Evolutionary conservation across 2,113 vertebrate species (phyloP).

Genomic region (Pandion haliaetus): DNA sequence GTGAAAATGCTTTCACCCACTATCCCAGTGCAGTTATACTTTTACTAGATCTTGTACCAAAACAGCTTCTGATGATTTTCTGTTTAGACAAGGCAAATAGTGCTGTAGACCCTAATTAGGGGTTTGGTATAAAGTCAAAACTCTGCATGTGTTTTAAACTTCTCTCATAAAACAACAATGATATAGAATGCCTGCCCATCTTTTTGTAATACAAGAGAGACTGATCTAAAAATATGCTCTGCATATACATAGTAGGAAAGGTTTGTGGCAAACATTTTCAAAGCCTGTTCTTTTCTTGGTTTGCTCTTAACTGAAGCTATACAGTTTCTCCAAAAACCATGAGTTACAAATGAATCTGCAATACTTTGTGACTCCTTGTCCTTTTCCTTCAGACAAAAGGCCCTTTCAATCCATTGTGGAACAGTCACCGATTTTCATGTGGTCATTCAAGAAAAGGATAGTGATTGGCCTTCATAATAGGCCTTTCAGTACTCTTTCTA

Average conservation of each 20-base stretch:
- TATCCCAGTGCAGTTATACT: background rate
- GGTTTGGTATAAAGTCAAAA: constrained; percentile 58
- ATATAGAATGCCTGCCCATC: background rate
- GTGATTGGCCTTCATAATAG: constrained; percentile 1
- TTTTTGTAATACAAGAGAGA: background rate
- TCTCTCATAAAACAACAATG: constrained; percentile 22
- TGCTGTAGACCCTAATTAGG: constrained; percentile 33
- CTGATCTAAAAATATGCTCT: constrained; percentile 18
- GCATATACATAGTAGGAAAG: background rate
- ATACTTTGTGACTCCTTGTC: constrained; percentile 44
- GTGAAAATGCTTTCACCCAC: background rate
- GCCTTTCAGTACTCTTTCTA: background rate
- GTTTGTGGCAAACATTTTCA: constrained; percentile 15
- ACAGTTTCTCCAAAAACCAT: constrained; percentile 28
- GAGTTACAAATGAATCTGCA: constrained; percentile 10
- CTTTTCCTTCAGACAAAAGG: constrained; percentile 40
- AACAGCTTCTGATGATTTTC: constrained; percentile 38
- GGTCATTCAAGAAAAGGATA: constrained; percentile 35
- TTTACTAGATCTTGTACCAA: constrained; percentile 8
- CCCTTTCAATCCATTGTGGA: constrained; percentile 6
- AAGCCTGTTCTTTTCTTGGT: constrained; percentile 27
- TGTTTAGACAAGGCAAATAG: constrained; percentile 42
- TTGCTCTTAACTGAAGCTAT: constrained; percentile 24
- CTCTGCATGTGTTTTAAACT: constrained; percentile 34
- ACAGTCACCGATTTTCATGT: constrained; percentile 26